Percentiles rank a stretch among this genome's conserved stretches.
phyloP scores from a whole-genome alignment of 2,797 vertebrate genomes.

The Brotula barbata region DNA sequence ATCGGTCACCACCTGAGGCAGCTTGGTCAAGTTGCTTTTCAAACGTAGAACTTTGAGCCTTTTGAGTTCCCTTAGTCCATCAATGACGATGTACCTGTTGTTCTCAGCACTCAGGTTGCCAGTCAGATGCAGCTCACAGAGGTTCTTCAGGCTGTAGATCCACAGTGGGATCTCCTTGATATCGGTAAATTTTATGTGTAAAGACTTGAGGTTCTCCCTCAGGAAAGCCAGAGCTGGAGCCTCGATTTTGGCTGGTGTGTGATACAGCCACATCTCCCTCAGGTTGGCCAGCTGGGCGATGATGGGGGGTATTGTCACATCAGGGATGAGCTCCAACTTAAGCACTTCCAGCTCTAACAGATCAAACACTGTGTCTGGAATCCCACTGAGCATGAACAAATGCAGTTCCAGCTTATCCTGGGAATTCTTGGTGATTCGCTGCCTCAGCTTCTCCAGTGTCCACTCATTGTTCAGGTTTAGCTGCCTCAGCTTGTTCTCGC shows the following conservation, averaged over 20 bases:
- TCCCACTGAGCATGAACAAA: constrained; percentile 97
- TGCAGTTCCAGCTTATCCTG: constrained; percentile 97
- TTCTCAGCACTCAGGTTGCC: constrained; percentile 96
- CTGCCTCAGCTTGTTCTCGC: constrained; percentile 97
- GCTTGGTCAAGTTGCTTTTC: constrained; percentile 96
- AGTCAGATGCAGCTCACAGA: constrained; percentile 93
- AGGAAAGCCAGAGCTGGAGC: constrained; percentile 96
- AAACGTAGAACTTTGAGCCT: constrained; percentile 92
- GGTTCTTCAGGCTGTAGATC: constrained; percentile 98
- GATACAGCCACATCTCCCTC: constrained; percentile 96
- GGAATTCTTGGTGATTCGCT: constrained; percentile 94
- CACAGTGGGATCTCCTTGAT: constrained; percentile 98
- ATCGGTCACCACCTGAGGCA: constrained; percentile 95
- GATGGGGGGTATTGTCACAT: constrained; percentile 97
- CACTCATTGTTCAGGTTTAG: constrained; percentile 98
- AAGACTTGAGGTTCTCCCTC: constrained; percentile 90
- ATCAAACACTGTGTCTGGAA: constrained; percentile 96
- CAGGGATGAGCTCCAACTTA: constrained; percentile 95
- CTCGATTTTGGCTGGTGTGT: constrained; percentile 97
- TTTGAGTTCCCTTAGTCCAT: constrained; percentile 93
- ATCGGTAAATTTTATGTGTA: constrained; percentile 98
- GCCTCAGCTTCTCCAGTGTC: constrained; percentile 95
- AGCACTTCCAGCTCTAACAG: constrained; percentile 93
- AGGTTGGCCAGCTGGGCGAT: constrained; percentile 94
- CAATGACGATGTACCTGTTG: constrained; percentile 95